Evolutionary conservation across 2,797 vertebrate species (phyloP).

Genomic region (Acropternis orthonyx): DNA sequence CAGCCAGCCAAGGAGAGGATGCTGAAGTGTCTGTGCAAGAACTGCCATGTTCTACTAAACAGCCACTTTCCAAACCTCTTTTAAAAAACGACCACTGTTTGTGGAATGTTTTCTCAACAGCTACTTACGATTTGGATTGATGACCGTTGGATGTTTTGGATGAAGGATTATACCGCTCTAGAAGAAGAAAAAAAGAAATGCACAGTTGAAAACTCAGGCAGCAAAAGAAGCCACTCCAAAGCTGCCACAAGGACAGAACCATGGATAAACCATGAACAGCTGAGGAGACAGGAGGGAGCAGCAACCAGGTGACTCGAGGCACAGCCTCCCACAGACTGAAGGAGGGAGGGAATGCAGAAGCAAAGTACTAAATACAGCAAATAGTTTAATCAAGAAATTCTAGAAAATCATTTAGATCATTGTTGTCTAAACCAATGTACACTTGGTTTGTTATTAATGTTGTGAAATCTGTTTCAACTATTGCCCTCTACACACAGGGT

Average conservation of each 20-base stretch:
- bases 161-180: slow-evolving; percentile 89
- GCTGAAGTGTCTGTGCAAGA: neutral
- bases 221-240: neutral
- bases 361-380: neutral
- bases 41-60: neutral
- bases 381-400: neutral
- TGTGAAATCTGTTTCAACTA: neutral
- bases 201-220: neutral
- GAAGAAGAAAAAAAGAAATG: neutral
- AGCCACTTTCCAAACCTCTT: neutral
- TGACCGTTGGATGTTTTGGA: slow-evolving; percentile 90
- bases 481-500: neutral
- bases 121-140: slow-evolving; percentile 87
- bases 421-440: neutral
- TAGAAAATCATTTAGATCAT: neutral
- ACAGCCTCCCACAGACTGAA: neutral
- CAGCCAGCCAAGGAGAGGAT: neutral
- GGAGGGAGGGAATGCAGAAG: neutral
- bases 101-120: neutral
- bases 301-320: neutral
- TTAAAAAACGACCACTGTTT: rapidly evolving
- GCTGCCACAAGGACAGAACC: neutral
- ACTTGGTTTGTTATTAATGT: neutral
- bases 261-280: neutral
- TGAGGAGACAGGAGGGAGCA: neutral